Conservation (phyloP, 2,888 invertebrate species). For the Rhagonycha fulva region DNA sequence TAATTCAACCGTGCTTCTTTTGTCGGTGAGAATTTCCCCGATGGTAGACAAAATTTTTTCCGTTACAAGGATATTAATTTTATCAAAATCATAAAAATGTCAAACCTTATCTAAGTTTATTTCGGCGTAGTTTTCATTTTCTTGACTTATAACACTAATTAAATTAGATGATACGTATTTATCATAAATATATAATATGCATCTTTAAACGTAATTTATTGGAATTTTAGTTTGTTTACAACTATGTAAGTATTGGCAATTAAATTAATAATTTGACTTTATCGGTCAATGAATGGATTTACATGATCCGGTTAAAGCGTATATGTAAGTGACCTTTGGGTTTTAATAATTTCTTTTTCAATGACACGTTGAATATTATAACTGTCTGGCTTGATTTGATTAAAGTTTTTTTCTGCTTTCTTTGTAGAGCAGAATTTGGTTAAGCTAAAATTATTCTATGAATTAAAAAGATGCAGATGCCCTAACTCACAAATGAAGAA, state of each 20-base stretch:
- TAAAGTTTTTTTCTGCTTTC: not conserved
- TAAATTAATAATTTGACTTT: not conserved
- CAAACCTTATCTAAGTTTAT: not conserved
- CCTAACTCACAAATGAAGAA: too few relatives aligned
- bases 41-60: not conserved
- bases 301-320: not conserved
- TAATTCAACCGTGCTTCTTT: not conserved
- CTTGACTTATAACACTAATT: not conserved
- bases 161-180: not conserved
- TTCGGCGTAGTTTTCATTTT: not conserved
- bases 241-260: not conserved
- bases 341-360: not conserved
- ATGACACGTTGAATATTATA: not conserved
- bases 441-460: too few relatives aligned
- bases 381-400: not conserved
- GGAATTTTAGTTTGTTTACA: not conserved
- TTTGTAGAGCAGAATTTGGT: too few relatives aligned
- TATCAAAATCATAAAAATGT: not conserved
- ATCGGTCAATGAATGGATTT: not conserved
- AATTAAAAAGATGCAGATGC: too few relatives aligned
- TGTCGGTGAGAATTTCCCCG: not conserved
- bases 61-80: not conserved
- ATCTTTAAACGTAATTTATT: not conserved
- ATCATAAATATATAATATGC: not conserved
- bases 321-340: not conserved